phyloP scores from a whole-genome alignment of 1,140 invertebrate species.

The Saxidomus purpurata region DNA sequence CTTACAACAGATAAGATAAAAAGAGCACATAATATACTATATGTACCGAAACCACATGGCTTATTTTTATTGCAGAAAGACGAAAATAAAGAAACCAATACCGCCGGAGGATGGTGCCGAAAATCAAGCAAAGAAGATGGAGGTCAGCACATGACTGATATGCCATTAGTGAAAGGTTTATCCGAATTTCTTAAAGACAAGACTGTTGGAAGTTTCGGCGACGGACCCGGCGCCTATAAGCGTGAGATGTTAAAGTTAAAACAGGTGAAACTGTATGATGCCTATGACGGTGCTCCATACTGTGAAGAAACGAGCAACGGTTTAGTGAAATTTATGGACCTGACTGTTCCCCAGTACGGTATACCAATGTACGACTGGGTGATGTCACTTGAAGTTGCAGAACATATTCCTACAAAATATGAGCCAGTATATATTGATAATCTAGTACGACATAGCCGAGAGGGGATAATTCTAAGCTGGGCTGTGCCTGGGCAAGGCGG shows the following conservation, averaged over 20 bases:
- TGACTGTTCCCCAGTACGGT: constrained; percentile 70
- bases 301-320: constrained; percentile 66
- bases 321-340: constrained; percentile 67
- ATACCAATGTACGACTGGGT: constrained; percentile 70
- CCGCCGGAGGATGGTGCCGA: constrained; percentile 66
- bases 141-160: constrained; percentile 62
- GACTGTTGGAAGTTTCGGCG: constrained; percentile 70
- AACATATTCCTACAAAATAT: constrained; percentile 67
- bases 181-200: constrained; percentile 66
- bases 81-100: constrained; percentile 21
- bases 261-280: constrained; percentile 58
- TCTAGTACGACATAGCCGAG: constrained; percentile 66
- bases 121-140: constrained; percentile 52
- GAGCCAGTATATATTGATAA: constrained; percentile 74
- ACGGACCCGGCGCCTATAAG: constrained; percentile 73
- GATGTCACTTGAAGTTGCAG: constrained; percentile 64
- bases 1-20: no score
- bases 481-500: constrained; percentile 70
- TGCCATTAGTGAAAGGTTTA: constrained; percentile 55
- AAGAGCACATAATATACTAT: no score
- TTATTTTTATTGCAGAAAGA: constrained; percentile 16
- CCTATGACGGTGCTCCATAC: constrained; percentile 73
- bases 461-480: constrained; percentile 73
- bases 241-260: constrained; percentile 59
- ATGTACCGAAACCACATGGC: no score